A percentile compares a stretch with the other conserved stretches of the same genome.
Evolutionary conservation across 2,888 invertebrate genomes (phyloP).

Genomic region (Drosophila formosana): DNA sequence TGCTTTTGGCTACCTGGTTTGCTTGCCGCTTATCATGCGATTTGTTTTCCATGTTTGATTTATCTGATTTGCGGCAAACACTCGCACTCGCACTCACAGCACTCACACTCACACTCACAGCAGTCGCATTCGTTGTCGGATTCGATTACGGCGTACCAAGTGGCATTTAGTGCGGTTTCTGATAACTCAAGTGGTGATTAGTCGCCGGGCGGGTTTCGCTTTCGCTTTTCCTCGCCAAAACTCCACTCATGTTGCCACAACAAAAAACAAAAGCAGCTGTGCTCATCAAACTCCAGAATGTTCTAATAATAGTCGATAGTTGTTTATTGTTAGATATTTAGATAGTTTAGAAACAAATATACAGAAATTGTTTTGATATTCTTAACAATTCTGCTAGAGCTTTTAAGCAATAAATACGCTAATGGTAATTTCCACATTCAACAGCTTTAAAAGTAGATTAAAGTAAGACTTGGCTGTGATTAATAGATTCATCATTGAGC

Average conservation of each 20-base stretch:
- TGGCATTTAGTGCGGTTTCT: conserved; percentile 40
- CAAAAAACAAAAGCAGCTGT: conserved; percentile 4
- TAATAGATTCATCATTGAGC: neutral
- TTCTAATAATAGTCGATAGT: too few relatives aligned
- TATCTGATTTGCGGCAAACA: conserved; percentile 65
- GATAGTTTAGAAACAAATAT: too few relatives aligned
- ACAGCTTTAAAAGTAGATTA: neutral
- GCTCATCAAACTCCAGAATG: neutral
- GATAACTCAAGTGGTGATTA: conserved; percentile 52
- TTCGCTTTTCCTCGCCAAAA: conserved; percentile 5
- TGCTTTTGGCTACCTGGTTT: conserved; percentile 21
- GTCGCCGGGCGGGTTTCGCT: conserved; percentile 17
- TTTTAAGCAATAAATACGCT: too few relatives aligned
- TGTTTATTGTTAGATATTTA: too few relatives aligned
- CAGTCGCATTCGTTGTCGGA: conserved; percentile 2
- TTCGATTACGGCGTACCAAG: conserved; percentile 52
- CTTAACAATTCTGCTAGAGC: too few relatives aligned
- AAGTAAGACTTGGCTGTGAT: neutral
- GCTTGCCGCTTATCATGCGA: conserved; percentile 62
- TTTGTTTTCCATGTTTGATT: conserved; percentile 75
- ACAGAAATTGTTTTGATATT: too few relatives aligned
- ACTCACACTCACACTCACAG: neutral
- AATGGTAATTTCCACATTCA: too few relatives aligned
- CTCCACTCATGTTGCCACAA: neutral
- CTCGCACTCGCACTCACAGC: neutral